Base-by-base conservation (phyloP, 2,113 vertebrate species). In the Thunnus thynnus region DNA sequence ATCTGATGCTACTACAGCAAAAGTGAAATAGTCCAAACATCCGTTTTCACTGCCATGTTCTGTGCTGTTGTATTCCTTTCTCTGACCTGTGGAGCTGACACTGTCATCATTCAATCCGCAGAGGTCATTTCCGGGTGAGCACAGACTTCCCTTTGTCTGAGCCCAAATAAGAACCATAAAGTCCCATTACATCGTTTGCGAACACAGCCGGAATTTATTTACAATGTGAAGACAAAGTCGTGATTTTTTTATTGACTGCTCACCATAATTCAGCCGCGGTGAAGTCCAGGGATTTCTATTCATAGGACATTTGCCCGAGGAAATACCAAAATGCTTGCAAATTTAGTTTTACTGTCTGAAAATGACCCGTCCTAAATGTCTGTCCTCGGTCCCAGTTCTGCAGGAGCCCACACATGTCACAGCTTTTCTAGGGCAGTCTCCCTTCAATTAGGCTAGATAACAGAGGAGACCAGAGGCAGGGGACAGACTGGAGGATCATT, bases 81-180 rank as follows among this genome's bases (percentile, higher is more conserved):
- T 85, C 16, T 90, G 86, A 90, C 86, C 88, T 88, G 83, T 79
- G 82, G 83, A 90, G 55, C 77, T 86, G 89, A 90, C 89, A 88
- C 67, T 18, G 58, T 22, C 90, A 93, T 92, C 87, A 88, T 89
- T 94, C 85, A 93, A 76, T 20, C 80, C 55, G 8, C 84, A 74
- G 76, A 88, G 92, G 93, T 92, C 86, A 91, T 91, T 87, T 94
- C 91, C 90, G 90, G 89, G 82, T 92, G 86, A 90, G 55, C 85
- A 87, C 64, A 88, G 78, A 74, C 85, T 87, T 91, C 75, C 80
- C 80, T 89, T 91, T 90, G 89, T 91, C 86, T 88, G 55, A 84
- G 60, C 68, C 71, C 75, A 68, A 92, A 89, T 84, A 79, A 66
- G 67, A 90, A 76, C 41, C 80, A 78, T 44, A 69, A 80, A 86